Conservation (phyloP, 1,140 invertebrate genomes). For the Mycetomoellerius zeteki region DNA sequence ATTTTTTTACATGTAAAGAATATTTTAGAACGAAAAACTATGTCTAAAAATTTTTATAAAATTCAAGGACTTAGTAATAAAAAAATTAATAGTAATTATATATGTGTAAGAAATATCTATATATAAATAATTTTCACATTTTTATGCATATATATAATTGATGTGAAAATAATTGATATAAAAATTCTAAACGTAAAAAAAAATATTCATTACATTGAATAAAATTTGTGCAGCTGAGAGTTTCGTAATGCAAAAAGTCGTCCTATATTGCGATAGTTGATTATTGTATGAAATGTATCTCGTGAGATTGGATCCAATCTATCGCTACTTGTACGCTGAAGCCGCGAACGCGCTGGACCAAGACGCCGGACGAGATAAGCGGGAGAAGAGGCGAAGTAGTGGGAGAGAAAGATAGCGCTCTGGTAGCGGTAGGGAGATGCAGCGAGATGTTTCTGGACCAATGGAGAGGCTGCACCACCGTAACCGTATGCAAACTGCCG, state of each 20-base stretch:
- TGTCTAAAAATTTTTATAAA: background rate
- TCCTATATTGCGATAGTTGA: background rate
- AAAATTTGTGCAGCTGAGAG: background rate
- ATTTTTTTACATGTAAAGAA: background rate
- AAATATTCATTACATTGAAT: background rate
- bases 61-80: background rate
- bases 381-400: conserved; percentile 59
- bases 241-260: background rate
- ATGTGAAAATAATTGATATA: background rate
- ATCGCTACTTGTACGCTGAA: conserved; percentile 52
- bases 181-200: background rate
- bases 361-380: conserved; percentile 66
- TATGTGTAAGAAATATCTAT: background rate
- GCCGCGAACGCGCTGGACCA: conserved; percentile 68
- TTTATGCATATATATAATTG: background rate
- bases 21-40: background rate
- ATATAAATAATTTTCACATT: background rate
- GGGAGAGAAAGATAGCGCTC: conserved; percentile 69
- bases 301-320: conserved; percentile 41
- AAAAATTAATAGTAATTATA: conserved; percentile 4
- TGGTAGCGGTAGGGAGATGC: conserved; percentile 73
- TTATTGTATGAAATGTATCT: background rate
- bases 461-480: conserved; percentile 81
- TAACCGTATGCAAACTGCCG: conserved; percentile 86
- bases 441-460: conserved; percentile 85